These are phyloP conservation scores for Hesperophylax magnus DNA, from an alignment of 1,140 invertebrate genomes.

Conservation along the genomic window DNA sequence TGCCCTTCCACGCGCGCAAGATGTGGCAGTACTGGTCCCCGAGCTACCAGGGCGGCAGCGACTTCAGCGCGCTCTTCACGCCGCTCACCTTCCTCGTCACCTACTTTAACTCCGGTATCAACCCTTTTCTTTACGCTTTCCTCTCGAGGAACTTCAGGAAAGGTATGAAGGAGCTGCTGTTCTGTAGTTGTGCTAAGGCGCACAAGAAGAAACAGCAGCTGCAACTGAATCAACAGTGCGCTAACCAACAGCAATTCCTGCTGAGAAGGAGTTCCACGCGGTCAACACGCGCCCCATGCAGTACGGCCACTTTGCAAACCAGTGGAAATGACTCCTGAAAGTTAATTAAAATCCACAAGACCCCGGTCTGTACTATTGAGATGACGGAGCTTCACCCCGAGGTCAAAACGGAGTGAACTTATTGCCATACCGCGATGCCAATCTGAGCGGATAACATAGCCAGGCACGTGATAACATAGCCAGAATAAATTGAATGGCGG, in stretches of 20 bases:
- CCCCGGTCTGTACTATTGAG: too few species aligned
- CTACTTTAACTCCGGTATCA: conserved; percentile 88
- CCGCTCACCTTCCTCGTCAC: conserved; percentile 86
- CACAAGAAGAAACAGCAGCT: conserved; percentile 66
- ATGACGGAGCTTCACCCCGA: too few species aligned
- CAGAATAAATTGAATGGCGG: too few species aligned
- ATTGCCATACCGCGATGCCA: too few species aligned
- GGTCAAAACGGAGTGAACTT: too few species aligned
- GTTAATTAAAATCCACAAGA: neutral
- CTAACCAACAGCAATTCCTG: conserved; percentile 59
- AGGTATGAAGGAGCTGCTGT: conserved; percentile 78
- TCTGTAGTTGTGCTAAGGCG: conserved; percentile 68
- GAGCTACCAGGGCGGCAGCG: conserved; percentile 75
- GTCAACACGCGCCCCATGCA: conserved; percentile 69
- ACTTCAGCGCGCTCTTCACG: conserved; percentile 82
- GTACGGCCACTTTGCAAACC: conserved; percentile 67
- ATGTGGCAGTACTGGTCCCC: conserved; percentile 82
- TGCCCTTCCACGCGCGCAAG: conserved; percentile 87
- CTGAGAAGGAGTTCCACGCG: conserved; percentile 67
- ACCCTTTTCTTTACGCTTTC: conserved; percentile 88
- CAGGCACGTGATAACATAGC: too few species aligned
- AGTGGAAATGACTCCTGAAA: conserved; percentile 68
- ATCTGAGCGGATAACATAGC: too few species aligned
- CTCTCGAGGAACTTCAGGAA: conserved; percentile 84
- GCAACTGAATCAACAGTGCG: conserved; percentile 49